Evolutionary conservation across 2,113 vertebrate species (phyloP).

Genomic region (Antennarius striatus): DNA sequence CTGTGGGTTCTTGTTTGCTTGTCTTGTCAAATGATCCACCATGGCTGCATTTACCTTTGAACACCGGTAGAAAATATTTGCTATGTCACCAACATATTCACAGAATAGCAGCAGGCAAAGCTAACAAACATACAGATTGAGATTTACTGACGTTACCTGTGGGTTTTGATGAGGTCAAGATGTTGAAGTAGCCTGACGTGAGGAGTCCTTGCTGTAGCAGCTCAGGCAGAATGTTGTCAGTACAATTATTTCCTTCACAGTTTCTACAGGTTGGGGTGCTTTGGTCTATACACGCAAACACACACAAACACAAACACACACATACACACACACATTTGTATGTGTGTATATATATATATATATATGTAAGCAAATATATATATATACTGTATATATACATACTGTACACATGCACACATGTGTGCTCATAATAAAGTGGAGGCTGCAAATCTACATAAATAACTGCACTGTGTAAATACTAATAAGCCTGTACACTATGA

Average conservation of each 20-base stretch:
- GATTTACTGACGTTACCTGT: constrained; percentile 37
- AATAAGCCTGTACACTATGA: too few relatives aligned
- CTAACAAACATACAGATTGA: not conserved
- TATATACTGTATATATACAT: too few relatives aligned
- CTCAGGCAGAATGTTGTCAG: constrained; percentile 60
- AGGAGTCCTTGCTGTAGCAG: constrained; percentile 51
- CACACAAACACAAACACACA: too few relatives aligned
- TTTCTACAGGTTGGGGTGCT: constrained; percentile 60
- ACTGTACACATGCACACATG: too few relatives aligned
- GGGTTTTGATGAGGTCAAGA: constrained; percentile 59
- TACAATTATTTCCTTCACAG: constrained; percentile 49
- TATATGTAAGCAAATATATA: too few relatives aligned
- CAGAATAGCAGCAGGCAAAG: not conserved
- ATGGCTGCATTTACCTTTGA: constrained; percentile 71
- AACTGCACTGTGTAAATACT: too few relatives aligned
- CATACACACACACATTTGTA: too few relatives aligned
- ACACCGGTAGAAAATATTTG: not conserved
- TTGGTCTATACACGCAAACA: constrained; percentile 31
- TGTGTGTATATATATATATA: too few relatives aligned
- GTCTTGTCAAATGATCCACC: constrained; percentile 56
- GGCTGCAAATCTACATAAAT: too few relatives aligned
- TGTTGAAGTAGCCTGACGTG: constrained; percentile 71
- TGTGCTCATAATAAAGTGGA: too few relatives aligned
- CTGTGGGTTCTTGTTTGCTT: constrained; percentile 48
- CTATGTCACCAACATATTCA: not conserved